A percentile compares a stretch with the other conserved stretches of the same genome.
Conservation (phyloP, 1,140 invertebrate species). For the Drosophila sproati region DNA sequence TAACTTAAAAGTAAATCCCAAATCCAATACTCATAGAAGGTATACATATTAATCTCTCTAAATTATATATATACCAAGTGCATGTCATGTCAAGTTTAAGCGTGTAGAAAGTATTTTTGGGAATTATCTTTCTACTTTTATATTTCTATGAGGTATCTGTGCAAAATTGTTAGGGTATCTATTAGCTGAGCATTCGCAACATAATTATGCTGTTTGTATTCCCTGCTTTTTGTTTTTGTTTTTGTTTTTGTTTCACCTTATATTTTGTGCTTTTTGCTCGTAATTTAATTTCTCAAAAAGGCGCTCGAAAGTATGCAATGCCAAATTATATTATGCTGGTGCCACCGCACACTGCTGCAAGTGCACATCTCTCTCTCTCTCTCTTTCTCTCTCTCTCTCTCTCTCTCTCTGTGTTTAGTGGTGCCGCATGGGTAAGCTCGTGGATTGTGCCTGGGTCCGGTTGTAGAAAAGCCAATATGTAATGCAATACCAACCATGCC, state of each 20-base stretch:
- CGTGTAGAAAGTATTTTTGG: too few species aligned
- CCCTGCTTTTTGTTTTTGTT: constrained; percentile 1
- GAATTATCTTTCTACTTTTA: too few species aligned
- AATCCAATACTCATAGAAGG: too few species aligned
- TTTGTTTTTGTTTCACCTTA: background rate
- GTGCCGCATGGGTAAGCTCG: too few species aligned
- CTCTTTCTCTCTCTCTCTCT: too few species aligned
- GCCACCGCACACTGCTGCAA: constrained; percentile 15
- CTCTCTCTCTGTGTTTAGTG: too few species aligned
- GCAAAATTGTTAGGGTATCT: background rate
- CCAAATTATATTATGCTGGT: constrained; percentile 66
- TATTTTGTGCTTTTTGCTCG: constrained; percentile 45
- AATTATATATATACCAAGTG: too few species aligned
- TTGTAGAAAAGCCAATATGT: constrained; percentile 12
- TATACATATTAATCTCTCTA: too few species aligned
- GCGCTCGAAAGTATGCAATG: constrained; percentile 73
- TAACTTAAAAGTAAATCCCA: too few species aligned
- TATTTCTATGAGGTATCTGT: too few species aligned
- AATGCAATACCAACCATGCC: background rate
- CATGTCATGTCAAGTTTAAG: too few species aligned
- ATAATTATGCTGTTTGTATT: background rate
- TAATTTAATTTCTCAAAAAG: constrained; percentile 69
- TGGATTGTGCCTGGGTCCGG: background rate
- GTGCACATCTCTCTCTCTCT: too few species aligned
- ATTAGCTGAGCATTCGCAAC: background rate